Evolutionary conservation across 2,113 vertebrate genomes (phyloP), one percentile per base, ranked within the genome.

Genomic region (Blennius ocellaris): DNA sequence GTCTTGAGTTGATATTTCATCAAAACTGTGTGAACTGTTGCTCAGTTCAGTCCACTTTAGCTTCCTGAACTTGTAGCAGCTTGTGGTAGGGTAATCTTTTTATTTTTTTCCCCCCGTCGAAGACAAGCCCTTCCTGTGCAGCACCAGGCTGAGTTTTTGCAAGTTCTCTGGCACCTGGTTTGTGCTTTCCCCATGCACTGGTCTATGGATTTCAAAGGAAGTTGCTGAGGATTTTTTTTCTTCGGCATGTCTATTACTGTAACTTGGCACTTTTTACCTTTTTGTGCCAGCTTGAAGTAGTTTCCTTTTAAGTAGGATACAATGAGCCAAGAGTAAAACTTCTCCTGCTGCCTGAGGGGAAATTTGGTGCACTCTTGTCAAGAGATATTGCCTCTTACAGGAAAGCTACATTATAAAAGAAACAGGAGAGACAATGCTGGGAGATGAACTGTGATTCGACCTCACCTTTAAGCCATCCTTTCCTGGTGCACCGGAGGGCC

Each of bases 391-490:
- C n/a, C 15, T 55, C 9, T 1, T 61, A 30, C n/a, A 54, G 17
- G 30, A 14, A 59, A 45, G n/a, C 3, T 51, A 12, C 30, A 41
- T 53, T 44, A 39, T 9, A 48, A 61, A 73, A 47, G 4, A 16
- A 1, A 52, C 8, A 15, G 3, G n/a, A 8, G 17, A 1, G 14
- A 51, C 5, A 60, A 36, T 8, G 56, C 17, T 15, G 16, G 2
- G n/a, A 48, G 30, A 36, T 36, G 10, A 71, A 58, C 55, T 0
- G 30, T 9, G 4, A 76, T 55, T 9, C n/a, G 69, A 70, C 21
- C 80, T 85, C 76, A 99, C 97, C 96, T 99, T 98, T 69, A 93
- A 85, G 14, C 97, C 97, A 6, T 96, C 95, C 90, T 92, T 96
- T 82, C 97, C 97, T 0, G 96, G 94, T 51, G 97, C 96, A 12